Base-by-base conservation (phyloP, 2,888 invertebrate genomes). In the Andrena flavipes region DNA sequence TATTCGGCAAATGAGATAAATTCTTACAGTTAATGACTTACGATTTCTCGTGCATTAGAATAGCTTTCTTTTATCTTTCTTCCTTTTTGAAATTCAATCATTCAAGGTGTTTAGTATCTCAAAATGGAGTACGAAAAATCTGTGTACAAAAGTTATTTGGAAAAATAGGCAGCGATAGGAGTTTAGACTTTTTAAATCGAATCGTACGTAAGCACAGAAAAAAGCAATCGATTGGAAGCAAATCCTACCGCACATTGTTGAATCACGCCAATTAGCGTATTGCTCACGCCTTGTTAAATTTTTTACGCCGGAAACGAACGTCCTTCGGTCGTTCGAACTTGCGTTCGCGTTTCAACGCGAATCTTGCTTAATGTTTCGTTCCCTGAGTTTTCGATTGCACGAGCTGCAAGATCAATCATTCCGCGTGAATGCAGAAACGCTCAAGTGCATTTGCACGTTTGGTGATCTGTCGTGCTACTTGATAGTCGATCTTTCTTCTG, bases 341-440 rank as follows among this genome's bases (percentile, higher is more conserved):
- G 35, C 20, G 23, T 60, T 63, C 59, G 10, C 10, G 10, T 23
- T 54, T 20, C 64, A 56, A 59, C 13, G 35, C 5, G 77, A 60
- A 64, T 72, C 63, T 76, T 76, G 68, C 75, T 63, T 64, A 72
- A 82, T 33, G 42, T 63, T 54, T 73, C 56, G 60, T 62, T 65
- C 59, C 59, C 26, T n/a, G 20, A 51, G 33, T 33, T 63, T 42
- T 26, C 51, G 30, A 76, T 79, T 65, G 56, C 51, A 62, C 26
- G n/a, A 23, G 30, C 70, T 63, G 69, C 67, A 6, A 20, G 51
- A 68, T 59, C 49, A 49, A 67, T 76, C 64, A 70, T 29, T 68
- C 26, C 49, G 13, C 35, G 26, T 42, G 30, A 56, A 20, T n/a
- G 3, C 10, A 10, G 2, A 20, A 54, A 63, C 30, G 26, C 13